phyloP scores from a whole-genome alignment of 2,113 vertebrate species.

The Trochalopteron elliotii region DNA sequence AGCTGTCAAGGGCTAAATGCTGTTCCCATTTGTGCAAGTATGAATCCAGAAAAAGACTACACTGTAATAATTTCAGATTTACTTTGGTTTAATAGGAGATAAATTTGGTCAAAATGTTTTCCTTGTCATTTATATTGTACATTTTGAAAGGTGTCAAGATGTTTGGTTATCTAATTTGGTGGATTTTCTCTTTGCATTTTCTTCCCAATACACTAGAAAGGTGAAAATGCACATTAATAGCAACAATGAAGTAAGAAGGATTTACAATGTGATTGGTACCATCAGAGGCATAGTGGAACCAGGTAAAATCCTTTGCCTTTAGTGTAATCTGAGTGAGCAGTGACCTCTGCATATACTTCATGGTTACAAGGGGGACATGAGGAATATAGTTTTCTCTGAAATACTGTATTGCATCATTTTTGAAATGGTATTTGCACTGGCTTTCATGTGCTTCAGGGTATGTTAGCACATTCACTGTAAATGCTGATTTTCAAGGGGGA shows the following conservation, averaged over 20 bases:
- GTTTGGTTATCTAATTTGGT: neutral
- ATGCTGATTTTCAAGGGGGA: neutral
- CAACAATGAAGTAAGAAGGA: constrained; percentile 82
- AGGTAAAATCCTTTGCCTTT: constrained; percentile 73
- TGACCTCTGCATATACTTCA: neutral
- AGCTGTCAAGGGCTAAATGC: neutral
- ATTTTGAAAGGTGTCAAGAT: neutral
- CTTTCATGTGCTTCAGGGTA: neutral
- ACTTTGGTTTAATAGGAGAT: neutral
- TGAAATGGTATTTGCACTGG: neutral
- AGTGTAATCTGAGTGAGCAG: neutral
- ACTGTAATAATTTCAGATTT: neutral
- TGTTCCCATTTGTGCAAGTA: neutral
- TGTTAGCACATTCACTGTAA: neutral
- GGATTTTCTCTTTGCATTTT: constrained; percentile 1
- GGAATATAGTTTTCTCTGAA: neutral
- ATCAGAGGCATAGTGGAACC: constrained; percentile 88
- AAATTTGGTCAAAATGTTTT: neutral
- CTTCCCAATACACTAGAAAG: constrained; percentile 71
- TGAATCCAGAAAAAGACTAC: neutral
- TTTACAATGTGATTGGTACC: constrained; percentile 93
- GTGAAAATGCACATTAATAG: constrained; percentile 89
- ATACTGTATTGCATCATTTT: neutral
- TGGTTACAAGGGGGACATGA: neutral
- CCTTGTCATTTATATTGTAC: neutral